phyloP scores from a whole-genome alignment of 2,888 invertebrate species.

The Trichacis sp. region DNA sequence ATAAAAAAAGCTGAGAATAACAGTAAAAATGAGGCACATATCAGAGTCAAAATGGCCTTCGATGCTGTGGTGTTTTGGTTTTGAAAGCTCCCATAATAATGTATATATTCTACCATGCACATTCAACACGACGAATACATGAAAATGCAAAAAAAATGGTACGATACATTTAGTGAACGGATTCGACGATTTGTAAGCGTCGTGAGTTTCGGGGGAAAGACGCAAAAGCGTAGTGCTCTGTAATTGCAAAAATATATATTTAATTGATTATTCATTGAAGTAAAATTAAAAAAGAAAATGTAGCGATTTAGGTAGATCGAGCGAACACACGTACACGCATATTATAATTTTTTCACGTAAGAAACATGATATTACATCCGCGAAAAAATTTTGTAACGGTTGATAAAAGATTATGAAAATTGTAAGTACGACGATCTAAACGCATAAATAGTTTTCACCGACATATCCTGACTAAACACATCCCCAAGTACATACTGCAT shows the following conservation, averaged over 20 bases:
- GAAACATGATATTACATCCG: slow-evolving; percentile 7
- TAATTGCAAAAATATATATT: slow-evolving; percentile 30
- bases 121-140: slow-evolving; percentile 8
- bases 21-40: slow-evolving; percentile 24
- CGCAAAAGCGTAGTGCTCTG: slow-evolving; percentile 16
- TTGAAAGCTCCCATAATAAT: slow-evolving; percentile 33
- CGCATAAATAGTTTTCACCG: slow-evolving; percentile 64
- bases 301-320: slow-evolving; percentile 48
- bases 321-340: slow-evolving; percentile 47
- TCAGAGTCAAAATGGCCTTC: slow-evolving; percentile 19
- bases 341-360: neutral
- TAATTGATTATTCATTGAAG: slow-evolving; percentile 33
- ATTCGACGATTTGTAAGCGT: slow-evolving; percentile 22
- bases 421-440: slow-evolving; percentile 58
- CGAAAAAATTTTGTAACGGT: slow-evolving; percentile 58
- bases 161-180: slow-evolving; percentile 28
- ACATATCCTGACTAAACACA: slow-evolving; percentile 68
- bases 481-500: slow-evolving; percentile 62
- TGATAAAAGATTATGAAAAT: slow-evolving; percentile 40
- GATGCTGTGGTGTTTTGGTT: slow-evolving; percentile 32
- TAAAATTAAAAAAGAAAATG: slow-evolving; percentile 50
- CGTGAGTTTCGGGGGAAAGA: too few relatives aligned
- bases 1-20: neutral
- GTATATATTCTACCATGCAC: slow-evolving; percentile 21
- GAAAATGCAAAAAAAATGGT: slow-evolving; percentile 19